Base-by-base conservation (phyloP, 2,113 vertebrate genomes). In the Scomber colias region DNA sequence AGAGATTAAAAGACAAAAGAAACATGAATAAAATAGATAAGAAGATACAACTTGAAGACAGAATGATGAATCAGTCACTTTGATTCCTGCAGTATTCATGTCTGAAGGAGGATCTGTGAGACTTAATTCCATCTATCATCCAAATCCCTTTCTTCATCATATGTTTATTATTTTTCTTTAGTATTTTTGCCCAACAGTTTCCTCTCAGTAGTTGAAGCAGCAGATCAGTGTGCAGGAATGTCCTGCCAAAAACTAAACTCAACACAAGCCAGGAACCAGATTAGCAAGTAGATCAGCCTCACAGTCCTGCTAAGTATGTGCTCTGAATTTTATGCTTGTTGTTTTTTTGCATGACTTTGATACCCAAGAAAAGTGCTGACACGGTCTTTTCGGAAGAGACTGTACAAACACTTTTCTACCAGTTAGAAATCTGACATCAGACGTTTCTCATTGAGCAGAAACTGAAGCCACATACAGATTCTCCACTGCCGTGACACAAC, bases 291-390 rank as follows among this genome's bases (percentile, higher is more conserved):
- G 3, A 21, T 59, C 72, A 12, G 50, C 50, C 6, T 55, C 50
- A 45, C 19, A 19, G 24, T 64, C 14, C 10, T 46, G 61, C 72
- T 40, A 40, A 40, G 35, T 40, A 40, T 75, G 61, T 55, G 45
- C 46, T 68, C 44, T 27, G 27, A 11, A 49, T 12, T 12, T 0
- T 12, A 1, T 49, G n/a, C 44, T 44, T 68, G 8, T 45, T 62
- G 46, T 9, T 10, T 27, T 27, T 27, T 27, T 27, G 24, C 24
- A 1, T 15, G 45, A 44, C 35, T 55, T 15, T 1, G 9, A 4
- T 17, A 6, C 5, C 13, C 16, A 27, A 16, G 9, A 4, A 5
- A 53, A 24, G 21, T 17, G 44, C 21, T 35, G 27, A 24, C 40
- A 53, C 46, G 5, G 7, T 53, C 27, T 5, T 48, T 65, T 21